Conservation (phyloP, 2,797 vertebrate species). For the Coccyzus lansbergi region DNA sequence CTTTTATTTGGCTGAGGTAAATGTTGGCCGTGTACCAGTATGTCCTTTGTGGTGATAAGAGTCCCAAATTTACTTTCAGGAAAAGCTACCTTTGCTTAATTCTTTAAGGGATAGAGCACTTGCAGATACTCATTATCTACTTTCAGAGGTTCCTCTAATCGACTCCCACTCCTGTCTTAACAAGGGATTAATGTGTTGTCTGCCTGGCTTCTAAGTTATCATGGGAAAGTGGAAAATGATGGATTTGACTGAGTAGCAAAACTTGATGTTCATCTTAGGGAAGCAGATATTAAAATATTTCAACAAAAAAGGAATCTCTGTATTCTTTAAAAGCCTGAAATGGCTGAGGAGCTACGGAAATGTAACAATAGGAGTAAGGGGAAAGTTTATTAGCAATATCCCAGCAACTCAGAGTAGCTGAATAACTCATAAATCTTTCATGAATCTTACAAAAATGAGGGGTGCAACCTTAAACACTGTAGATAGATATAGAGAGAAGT, state of each 20-base stretch:
- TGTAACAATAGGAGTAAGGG: conserved; percentile 12
- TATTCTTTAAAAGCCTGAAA: conserved; percentile 33
- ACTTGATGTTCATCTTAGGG: not conserved
- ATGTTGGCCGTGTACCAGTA: not conserved
- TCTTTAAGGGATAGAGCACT: not conserved
- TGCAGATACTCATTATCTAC: not conserved
- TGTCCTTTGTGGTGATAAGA: not conserved
- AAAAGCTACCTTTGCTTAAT: not conserved
- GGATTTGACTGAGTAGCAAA: not conserved
- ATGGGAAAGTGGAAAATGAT: not conserved
- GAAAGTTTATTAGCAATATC: conserved; percentile 57
- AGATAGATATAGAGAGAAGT: not conserved
- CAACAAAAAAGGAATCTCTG: not conserved
- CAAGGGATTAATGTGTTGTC: not conserved
- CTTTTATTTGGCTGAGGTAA: not conserved
- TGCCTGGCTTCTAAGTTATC: not conserved
- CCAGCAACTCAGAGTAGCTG: conserved; percentile 9
- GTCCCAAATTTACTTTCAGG: not conserved
- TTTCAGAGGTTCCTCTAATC: not conserved
- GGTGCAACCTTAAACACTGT: conserved; percentile 48
- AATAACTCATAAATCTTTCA: conserved; percentile 71
- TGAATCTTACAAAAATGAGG: conserved; percentile 51
- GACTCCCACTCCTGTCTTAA: not conserved
- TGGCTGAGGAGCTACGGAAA: not conserved
- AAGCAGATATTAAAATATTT: conserved; percentile 32